Evolutionary conservation across 1,140 invertebrate species (phyloP).

Genomic region (Galleria mellonella): DNA sequence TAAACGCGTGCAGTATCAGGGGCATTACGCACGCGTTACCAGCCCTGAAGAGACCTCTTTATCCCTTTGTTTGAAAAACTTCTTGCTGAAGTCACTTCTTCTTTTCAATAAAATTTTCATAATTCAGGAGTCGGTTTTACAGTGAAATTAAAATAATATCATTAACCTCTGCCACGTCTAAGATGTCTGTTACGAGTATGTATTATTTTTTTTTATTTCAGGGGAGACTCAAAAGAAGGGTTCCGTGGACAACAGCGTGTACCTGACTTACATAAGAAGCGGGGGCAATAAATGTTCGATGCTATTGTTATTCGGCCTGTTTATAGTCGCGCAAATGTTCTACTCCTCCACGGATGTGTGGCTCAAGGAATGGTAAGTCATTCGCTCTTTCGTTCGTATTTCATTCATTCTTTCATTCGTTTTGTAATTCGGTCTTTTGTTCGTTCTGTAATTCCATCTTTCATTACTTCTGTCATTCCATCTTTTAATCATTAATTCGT

Average conservation of each 20-base stretch:
- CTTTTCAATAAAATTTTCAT: too few species aligned
- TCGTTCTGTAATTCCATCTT: not conserved
- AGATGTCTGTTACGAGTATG: too few species aligned
- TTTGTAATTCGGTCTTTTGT: conserved; percentile 5
- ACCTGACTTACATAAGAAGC: conserved; percentile 75
- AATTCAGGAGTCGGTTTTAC: too few species aligned
- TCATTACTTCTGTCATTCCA: conserved; percentile 10
- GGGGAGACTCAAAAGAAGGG: conserved; percentile 59
- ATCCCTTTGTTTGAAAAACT: too few species aligned
- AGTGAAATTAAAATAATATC: too few species aligned
- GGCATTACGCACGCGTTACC: too few species aligned
- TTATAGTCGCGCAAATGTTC: conserved; percentile 65
- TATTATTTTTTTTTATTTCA: conserved; percentile 13
- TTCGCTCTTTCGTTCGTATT: not conserved
- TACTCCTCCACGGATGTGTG: conserved; percentile 60
- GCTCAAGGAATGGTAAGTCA: conserved; percentile 59
- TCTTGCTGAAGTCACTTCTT: too few species aligned
- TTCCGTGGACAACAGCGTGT: conserved; percentile 60
- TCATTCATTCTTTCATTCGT: not conserved
- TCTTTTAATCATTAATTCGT: not conserved
- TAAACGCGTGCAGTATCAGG: too few species aligned
- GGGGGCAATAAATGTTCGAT: conserved; percentile 68
- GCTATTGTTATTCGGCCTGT: conserved; percentile 60
- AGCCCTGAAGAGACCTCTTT: too few species aligned
- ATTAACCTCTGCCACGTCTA: too few species aligned